phyloP scores from a whole-genome alignment of 92 coral and sea anemone genomes.

The Zoanthus sociatus region DNA sequence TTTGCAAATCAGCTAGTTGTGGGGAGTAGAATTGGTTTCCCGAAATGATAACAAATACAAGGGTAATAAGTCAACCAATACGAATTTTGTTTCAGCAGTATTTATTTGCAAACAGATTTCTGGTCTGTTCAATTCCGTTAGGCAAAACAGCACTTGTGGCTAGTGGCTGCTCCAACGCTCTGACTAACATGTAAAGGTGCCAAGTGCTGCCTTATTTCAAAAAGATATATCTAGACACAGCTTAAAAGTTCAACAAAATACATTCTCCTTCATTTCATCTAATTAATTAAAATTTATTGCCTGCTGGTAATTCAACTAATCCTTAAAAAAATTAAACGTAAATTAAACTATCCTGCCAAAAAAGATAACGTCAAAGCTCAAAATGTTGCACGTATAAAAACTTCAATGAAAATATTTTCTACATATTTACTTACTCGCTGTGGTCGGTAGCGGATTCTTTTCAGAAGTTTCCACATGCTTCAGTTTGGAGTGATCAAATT shows the following conservation, averaged over 20 bases:
- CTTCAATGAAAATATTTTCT: not conserved
- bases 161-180: not conserved
- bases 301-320: not conserved
- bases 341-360: not conserved
- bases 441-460: constrained; percentile 83
- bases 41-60: no score
- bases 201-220: not conserved
- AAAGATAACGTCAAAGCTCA: not conserved
- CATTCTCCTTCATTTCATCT: not conserved
- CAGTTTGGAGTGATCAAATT: constrained; percentile 71
- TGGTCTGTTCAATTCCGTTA: not conserved
- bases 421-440: constrained; percentile 63
- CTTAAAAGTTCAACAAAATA: not conserved
- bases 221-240: not conserved
- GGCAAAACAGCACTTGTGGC: not conserved
- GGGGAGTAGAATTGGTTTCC: no score
- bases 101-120: not conserved
- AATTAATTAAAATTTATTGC: not conserved
- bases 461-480: constrained; percentile 84
- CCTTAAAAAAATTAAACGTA: not conserved
- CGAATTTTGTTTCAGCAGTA: not conserved
- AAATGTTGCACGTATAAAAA: not conserved
- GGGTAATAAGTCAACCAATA: not conserved
- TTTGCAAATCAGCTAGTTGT: not conserved
- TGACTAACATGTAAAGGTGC: not conserved